Conservation (phyloP, 1,140 invertebrate genomes). For the Plodia interpunctella region DNA sequence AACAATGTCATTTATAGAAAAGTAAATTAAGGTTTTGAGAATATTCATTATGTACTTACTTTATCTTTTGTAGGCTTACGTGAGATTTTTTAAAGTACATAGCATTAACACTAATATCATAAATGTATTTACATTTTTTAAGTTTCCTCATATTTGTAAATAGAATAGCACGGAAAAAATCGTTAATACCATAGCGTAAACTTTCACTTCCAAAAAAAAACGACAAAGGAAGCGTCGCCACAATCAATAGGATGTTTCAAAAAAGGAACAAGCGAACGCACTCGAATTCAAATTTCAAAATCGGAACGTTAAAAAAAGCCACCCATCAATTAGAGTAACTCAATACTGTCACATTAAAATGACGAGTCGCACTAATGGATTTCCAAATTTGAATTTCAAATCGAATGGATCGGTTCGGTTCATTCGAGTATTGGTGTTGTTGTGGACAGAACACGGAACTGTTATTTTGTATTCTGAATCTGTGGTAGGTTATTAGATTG, state of each 20-base stretch:
- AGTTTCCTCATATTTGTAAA: background rate
- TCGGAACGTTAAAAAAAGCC: conserved; percentile 39
- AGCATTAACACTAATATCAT: too few relatives aligned
- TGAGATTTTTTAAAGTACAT: too few relatives aligned
- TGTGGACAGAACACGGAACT: background rate
- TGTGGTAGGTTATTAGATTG: too few relatives aligned
- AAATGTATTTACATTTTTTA: too few relatives aligned
- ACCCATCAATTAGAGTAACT: conserved; percentile 74
- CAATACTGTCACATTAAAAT: conserved; percentile 75
- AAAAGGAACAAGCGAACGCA: conserved; percentile 9
- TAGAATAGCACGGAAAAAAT: background rate
- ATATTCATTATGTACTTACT: too few relatives aligned
- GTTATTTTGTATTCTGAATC: background rate
- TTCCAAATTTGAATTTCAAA: conserved; percentile 16
- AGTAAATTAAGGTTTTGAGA: too few relatives aligned
- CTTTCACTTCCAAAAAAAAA: conserved; percentile 8
- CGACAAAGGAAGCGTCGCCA: conserved; percentile 3
- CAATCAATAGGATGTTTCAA: conserved; percentile 6
- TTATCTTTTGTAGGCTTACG: too few relatives aligned
- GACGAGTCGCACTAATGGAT: conserved; percentile 66
- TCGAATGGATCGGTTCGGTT: conserved; percentile 10
- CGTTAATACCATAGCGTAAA: background rate
- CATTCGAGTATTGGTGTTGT: conserved; percentile 3
- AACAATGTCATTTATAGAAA: background rate
- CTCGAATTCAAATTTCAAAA: conserved; percentile 16